Evolutionary conservation across 1,140 invertebrate species (phyloP), one percentile per base, ranked within the genome.

Genomic region (Eufriesea mexicana): DNA sequence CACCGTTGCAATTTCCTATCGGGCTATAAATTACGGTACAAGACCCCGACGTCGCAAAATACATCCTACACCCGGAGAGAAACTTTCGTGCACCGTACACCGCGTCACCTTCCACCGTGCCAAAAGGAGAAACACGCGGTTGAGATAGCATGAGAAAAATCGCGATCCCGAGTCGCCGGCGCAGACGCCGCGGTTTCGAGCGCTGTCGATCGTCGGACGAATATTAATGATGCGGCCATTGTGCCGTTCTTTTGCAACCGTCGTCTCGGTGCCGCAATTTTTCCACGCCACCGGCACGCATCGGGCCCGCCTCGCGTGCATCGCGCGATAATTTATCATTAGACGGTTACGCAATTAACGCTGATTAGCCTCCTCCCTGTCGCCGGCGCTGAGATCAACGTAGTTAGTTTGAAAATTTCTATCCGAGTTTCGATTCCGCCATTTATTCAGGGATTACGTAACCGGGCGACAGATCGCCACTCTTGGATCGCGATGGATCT

Each of bases 271-370:
- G 51, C 25, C 25, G 73, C 9, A 55, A 82, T 82, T 82, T 81
- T 82, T 82, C 66, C 54, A 54, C 54, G 47, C 51, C 28, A 76
- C 25, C 68, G 54, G 25, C 61, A 67, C 79, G 75, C 57, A 59
- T 49, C 49, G 84, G n/a, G 75, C 57, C 61, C 49, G 73, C 54
- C 57, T 59, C 55, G 68, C 77, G 77, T 72, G 74, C 64, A 87
- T 70, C n/a, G 35, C 14, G 61, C 76, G 83, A 85, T 85, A 88
- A 88, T 88, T 88, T 88, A 88, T 88, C 86, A 88, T 88, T 85
- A 76, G 75, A 75, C 75, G 79, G 45, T 88, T 88, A 83, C 87
- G 86, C 57, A 83, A 88, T 88, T 88, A 88, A 76, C 87, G 83
- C 61, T 85, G 86, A 88, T 88, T 88, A 84, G 51, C 86, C 59